Percentiles rank a stretch among this genome's conserved stretches.
phyloP scores from a whole-genome alignment of 2,888 invertebrate genomes.

The Latheticus oryzae region DNA sequence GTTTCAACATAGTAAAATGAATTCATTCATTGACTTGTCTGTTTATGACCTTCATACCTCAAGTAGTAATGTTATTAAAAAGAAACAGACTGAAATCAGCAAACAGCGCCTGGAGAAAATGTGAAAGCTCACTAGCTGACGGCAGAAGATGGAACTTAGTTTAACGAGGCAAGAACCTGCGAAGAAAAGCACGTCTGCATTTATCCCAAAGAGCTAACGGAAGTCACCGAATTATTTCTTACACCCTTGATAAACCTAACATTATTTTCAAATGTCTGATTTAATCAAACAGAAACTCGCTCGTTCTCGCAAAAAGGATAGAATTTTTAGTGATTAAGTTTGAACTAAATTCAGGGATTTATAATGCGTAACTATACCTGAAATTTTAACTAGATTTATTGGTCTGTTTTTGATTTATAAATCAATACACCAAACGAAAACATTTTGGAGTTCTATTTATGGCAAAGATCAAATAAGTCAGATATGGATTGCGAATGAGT shows the following conservation, averaged over 20 bases:
- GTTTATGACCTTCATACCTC: slow-evolving; percentile 21
- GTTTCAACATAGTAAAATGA: too few species aligned
- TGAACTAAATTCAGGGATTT: too few species aligned
- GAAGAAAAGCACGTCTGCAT: slow-evolving; percentile 41
- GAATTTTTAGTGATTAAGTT: too few species aligned
- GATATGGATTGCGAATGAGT: slow-evolving; percentile 13
- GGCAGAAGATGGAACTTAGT: slow-evolving; percentile 42
- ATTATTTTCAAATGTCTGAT: slow-evolving; percentile 22
- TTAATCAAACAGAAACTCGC: slow-evolving; percentile 8
- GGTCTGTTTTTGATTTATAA: slow-evolving; percentile 1
- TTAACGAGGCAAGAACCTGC: slow-evolving; percentile 44
- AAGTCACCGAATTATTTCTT: slow-evolving; percentile 34
- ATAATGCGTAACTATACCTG: too few species aligned
- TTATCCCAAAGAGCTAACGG: slow-evolving; percentile 33
- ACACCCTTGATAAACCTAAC: slow-evolving; percentile 25
- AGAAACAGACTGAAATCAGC: slow-evolving; percentile 28
- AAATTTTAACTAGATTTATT: slow-evolving; percentile 11
- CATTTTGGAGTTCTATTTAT: slow-evolving; percentile 5
- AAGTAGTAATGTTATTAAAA: slow-evolving; percentile 26
- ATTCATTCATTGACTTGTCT: slow-evolving; percentile 8
- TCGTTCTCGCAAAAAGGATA: too few species aligned
- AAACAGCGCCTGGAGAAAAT: slow-evolving; percentile 35
- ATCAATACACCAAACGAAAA: slow-evolving; percentile 27
- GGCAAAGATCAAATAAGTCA: slow-evolving; percentile 17
- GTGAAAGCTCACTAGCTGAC: slow-evolving; percentile 42